These are phyloP conservation scores for Chauna torquata DNA, from an alignment of 2,113 vertebrate genomes.

Conservation along the genomic window DNA sequence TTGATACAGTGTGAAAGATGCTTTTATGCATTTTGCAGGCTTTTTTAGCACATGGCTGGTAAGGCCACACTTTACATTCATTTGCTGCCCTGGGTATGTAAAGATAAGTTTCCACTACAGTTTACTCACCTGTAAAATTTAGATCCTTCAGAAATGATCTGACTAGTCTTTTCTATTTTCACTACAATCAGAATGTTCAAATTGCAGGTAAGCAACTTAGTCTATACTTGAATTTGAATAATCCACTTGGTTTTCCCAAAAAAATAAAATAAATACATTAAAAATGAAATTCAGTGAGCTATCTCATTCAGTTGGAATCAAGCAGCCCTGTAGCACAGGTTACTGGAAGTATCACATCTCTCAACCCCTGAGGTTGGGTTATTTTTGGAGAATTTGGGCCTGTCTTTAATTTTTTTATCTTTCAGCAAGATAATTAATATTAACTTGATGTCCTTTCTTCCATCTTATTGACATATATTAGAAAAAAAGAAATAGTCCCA, in stretches of 20 bases:
- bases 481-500: background rate
- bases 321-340: background rate
- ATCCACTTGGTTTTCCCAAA: background rate
- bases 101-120: background rate
- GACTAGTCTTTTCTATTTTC: background rate
- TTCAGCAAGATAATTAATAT: conserved; percentile 9
- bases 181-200: background rate
- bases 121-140: background rate
- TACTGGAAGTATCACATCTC: background rate
- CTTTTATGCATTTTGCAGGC: background rate
- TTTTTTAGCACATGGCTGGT: background rate
- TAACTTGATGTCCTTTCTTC: background rate
- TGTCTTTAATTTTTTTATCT: conserved; percentile 39
- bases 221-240: background rate
- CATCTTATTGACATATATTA: background rate
- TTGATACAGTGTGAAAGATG: background rate
- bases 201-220: background rate
- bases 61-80: background rate
- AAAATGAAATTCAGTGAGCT: background rate
- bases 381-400: background rate
- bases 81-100: background rate
- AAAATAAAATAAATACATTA: background rate
- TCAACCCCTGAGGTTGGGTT: background rate
- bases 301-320: background rate
- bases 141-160: background rate